Evolutionary conservation across 2,113 vertebrate species (phyloP).

Genomic region (Tetrax tetrax): DNA sequence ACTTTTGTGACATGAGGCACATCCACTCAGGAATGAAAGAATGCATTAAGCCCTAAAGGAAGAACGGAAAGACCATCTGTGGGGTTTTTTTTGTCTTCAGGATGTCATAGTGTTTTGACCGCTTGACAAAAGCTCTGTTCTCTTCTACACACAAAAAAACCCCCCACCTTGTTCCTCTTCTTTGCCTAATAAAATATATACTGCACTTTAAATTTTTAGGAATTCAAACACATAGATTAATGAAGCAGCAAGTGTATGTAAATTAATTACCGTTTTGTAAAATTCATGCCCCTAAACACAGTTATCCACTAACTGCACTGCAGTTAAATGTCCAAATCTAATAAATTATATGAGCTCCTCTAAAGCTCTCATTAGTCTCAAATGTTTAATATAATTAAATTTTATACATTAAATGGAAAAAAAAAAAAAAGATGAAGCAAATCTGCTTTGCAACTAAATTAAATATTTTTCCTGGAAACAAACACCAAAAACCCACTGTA

Average conservation of each 20-base stretch:
- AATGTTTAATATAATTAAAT: constrained; percentile 30
- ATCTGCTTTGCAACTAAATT: neutral
- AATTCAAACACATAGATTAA: neutral
- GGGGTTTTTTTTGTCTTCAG: fast-evolving
- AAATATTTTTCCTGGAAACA: neutral
- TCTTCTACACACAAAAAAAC: neutral
- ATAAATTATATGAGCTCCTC: neutral
- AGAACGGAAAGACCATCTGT: neutral
- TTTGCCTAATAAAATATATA: neutral
- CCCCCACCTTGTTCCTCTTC: neutral
- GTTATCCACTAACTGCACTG: neutral
- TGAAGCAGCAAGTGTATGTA: neutral
- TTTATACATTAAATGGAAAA: neutral
- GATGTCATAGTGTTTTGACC: neutral
- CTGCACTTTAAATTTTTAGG: neutral
- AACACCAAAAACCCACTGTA: fast-evolving
- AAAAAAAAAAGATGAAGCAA: neutral
- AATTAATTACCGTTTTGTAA: constrained; percentile 7
- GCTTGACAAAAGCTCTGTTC: neutral
- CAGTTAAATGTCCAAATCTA: constrained; percentile 10
- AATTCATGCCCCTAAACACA: neutral
- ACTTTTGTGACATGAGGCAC: neutral
- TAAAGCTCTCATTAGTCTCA: constrained; percentile 39
- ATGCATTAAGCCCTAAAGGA: neutral
- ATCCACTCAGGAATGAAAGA: neutral